Conservation (phyloP, 2,113 vertebrate species). For the Donacobius atricapilla region DNA sequence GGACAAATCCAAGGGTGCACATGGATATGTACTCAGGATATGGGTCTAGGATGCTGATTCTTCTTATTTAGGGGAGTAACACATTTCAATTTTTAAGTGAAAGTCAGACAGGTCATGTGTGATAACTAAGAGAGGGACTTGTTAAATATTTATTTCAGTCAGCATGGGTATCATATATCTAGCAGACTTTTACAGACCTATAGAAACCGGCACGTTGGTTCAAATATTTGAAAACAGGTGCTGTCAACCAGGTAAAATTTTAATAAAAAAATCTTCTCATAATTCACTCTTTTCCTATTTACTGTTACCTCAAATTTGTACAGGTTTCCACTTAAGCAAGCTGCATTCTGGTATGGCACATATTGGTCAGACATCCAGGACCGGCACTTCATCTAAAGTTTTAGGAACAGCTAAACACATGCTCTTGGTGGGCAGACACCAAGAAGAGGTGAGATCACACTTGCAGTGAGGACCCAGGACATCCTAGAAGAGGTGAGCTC, state of each 20-base stretch:
- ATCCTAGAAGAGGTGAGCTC: background rate
- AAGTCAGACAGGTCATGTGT: background rate
- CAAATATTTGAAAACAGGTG: background rate
- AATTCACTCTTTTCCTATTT: background rate
- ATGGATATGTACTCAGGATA: background rate
- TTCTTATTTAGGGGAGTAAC: background rate
- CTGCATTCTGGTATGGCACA: background rate
- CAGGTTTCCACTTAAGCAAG: background rate
- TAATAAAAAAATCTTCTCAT: background rate
- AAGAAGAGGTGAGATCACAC: background rate
- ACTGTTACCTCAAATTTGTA: background rate
- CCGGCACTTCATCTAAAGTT: background rate
- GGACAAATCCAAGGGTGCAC: background rate
- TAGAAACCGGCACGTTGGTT: background rate
- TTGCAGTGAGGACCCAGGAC: accelerated
- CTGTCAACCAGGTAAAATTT: background rate
- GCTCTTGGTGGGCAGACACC: background rate
- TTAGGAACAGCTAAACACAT: background rate
- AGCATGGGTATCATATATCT: background rate
- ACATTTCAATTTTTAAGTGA: background rate
- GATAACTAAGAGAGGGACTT: background rate
- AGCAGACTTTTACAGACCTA: background rate
- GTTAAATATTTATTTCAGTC: background rate
- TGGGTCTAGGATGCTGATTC: background rate
- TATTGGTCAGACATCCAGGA: background rate